A percentile compares a stretch with the other conserved stretches of the same genome.
Conservation (phyloP, 2,113 vertebrate genomes). For the Motacilla alba region DNA sequence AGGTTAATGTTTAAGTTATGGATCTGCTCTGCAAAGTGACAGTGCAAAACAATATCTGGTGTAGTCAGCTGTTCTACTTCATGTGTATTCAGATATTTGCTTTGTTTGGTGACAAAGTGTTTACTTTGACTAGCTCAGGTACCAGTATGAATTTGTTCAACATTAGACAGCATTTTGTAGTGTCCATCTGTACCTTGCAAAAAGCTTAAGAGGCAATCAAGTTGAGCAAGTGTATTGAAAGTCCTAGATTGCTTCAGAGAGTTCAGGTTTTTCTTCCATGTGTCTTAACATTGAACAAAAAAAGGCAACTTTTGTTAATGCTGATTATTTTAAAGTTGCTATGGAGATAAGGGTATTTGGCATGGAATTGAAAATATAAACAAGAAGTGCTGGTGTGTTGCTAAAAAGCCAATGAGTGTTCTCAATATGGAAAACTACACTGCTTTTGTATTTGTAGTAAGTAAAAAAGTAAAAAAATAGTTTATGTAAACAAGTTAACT, state of each 20-base stretch:
- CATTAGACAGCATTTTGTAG: neutral
- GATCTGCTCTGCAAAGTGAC: neutral
- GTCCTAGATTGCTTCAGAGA: neutral
- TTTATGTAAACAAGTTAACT: neutral
- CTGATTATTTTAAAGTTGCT: neutral
- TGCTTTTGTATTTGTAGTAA: neutral
- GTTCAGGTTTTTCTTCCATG: accelerated
- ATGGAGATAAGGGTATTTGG: neutral
- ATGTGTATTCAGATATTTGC: neutral
- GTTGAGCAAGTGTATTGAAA: neutral
- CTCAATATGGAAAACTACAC: neutral
- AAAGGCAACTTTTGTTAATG: neutral
- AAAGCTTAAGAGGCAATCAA: neutral
- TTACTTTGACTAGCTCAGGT: neutral
- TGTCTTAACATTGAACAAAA: neutral
- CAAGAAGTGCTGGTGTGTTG: neutral
- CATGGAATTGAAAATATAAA: neutral
- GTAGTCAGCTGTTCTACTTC: neutral
- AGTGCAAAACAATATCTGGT: neutral
- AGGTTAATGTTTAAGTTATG: neutral
- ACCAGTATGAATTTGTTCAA: neutral
- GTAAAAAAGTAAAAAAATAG: neutral
- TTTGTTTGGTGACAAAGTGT: neutral
- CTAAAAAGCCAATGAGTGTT: neutral
- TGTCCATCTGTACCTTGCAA: neutral